Base-by-base conservation (phyloP, 2,113 vertebrate genomes). In the Gobio gobio region DNA sequence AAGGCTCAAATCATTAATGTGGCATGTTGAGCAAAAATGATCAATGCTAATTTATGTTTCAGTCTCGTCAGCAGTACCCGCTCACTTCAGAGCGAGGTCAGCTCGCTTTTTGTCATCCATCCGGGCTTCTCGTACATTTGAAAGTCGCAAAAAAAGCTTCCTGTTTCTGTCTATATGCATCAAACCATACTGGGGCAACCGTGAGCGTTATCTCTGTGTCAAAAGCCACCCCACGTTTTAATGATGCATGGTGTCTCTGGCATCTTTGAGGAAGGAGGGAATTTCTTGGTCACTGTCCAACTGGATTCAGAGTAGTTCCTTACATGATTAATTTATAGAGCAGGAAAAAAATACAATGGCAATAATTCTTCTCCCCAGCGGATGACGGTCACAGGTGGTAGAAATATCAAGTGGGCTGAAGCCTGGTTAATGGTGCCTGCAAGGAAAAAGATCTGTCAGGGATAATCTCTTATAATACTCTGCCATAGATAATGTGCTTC, bases 401-500 rank as follows among this genome's bases (percentile, higher is more conserved):
- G 89, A 94, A 93, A 94, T 92, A 93, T 90, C 87, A 92, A 94
- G 93, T 91, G 90, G 92, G 92, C 94, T 92, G 88, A 93, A 91
- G 91, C 90, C 89, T 88, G 90, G 92, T 90, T 94, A 95, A 95
- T 94, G 93, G 90, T 93, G 93, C 93, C 94, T 93, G 89, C 90
- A 91, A 94, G 93, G 93, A 87, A 94, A 93, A 90, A 87, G 89
- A 92, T 94, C 90, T 90, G 91, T 93, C 93, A 91, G 90, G 89
- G 91, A 92, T 94, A 94, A 94, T 94, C 91, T 92, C 89, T 88
- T 92, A 93, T 93, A 93, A 93, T 90, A 90, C 87, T 79, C 76
- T 47, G 76, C 86, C 91, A 93, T 86, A 92, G 91, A 93, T 93
- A 94, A 92, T 93, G 87, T 87, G 82, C 89, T 86, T 77, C 76